phyloP scores from a whole-genome alignment of 2,113 vertebrate genomes.

The Planiliza haematocheilus region DNA sequence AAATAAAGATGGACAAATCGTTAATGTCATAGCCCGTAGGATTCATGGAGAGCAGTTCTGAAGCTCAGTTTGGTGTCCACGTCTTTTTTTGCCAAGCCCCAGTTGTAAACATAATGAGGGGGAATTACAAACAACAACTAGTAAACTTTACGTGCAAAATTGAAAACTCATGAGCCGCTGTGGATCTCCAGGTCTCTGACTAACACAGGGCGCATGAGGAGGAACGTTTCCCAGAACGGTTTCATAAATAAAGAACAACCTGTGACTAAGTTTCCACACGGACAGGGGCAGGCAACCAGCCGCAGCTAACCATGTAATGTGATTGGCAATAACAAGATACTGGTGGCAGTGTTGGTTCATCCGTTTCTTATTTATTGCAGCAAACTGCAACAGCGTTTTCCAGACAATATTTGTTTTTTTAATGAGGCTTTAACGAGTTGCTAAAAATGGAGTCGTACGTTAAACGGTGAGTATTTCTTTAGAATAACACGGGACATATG shows the following conservation, averaged over 20 bases:
- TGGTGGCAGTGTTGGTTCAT: neutral
- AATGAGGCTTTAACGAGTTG: neutral
- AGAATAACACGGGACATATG: no score
- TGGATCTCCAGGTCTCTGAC: conserved; percentile 43
- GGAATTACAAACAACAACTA: no score
- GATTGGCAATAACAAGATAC: conserved; percentile 21
- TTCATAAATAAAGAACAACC: conserved; percentile 29
- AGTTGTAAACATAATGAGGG: no score
- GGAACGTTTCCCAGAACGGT: conserved; percentile 36
- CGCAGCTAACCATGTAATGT: conserved; percentile 27
- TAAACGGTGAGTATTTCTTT: no score
- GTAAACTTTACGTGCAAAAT: no score
- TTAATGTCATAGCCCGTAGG: no score
- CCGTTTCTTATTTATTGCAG: neutral
- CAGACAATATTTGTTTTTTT: conserved; percentile 1
- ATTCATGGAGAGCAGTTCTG: no score
- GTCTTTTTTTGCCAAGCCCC: no score
- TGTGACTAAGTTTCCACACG: conserved; percentile 54
- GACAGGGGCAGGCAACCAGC: neutral
- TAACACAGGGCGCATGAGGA: conserved; percentile 11
- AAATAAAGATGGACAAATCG: no score
- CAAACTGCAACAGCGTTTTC: neutral
- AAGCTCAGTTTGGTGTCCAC: no score
- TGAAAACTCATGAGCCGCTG: no score
- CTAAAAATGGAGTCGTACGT: neutral